Evolutionary conservation across 2,113 vertebrate species (phyloP).

Genomic region (Nerophis lumbriciformis): DNA sequence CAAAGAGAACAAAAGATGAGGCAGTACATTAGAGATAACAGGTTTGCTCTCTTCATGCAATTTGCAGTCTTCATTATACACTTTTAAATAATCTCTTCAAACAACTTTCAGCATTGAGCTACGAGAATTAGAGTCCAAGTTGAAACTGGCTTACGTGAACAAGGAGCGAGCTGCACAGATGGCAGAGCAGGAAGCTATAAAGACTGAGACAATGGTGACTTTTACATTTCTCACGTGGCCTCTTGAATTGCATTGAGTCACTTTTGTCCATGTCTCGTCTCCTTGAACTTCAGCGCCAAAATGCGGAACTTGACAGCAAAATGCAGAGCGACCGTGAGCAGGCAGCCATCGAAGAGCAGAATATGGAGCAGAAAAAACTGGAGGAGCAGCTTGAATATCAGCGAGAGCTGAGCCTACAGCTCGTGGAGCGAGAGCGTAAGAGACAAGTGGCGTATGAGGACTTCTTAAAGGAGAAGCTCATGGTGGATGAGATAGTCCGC

Average conservation of each 20-base stretch:
- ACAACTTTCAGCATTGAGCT: slow-evolving; percentile 77
- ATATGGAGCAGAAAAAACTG: slow-evolving; percentile 62
- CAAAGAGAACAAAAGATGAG: slow-evolving; percentile 83
- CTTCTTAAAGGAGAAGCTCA: slow-evolving; percentile 86
- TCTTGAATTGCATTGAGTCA: background rate
- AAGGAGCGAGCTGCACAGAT: slow-evolving; percentile 88
- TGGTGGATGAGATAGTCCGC: slow-evolving; percentile 87
- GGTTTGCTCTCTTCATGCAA: slow-evolving; percentile 57
- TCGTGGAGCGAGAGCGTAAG: slow-evolving; percentile 78
- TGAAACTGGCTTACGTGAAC: slow-evolving; percentile 83
- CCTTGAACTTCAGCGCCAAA: slow-evolving; percentile 68
- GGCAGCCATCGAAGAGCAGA: slow-evolving; percentile 60
- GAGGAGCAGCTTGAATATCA: slow-evolving; percentile 73
- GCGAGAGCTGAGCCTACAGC: slow-evolving; percentile 80
- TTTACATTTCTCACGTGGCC: too few species aligned
- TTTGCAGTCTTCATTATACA: too few species aligned
- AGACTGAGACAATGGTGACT: slow-evolving; percentile 79
- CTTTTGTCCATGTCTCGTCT: background rate
- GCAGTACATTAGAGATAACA: slow-evolving; percentile 85
- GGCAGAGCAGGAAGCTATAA: slow-evolving; percentile 80
- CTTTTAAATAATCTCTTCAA: background rate
- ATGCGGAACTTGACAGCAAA: slow-evolving; percentile 71
- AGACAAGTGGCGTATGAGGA: slow-evolving; percentile 84
- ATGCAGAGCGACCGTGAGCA: slow-evolving; percentile 75
- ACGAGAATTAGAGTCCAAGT: slow-evolving; percentile 83